Evolutionary conservation across 2,113 vertebrate species (phyloP), one percentile per base, ranked within the genome.

Genomic region (Oophaga pumilio): DNA sequence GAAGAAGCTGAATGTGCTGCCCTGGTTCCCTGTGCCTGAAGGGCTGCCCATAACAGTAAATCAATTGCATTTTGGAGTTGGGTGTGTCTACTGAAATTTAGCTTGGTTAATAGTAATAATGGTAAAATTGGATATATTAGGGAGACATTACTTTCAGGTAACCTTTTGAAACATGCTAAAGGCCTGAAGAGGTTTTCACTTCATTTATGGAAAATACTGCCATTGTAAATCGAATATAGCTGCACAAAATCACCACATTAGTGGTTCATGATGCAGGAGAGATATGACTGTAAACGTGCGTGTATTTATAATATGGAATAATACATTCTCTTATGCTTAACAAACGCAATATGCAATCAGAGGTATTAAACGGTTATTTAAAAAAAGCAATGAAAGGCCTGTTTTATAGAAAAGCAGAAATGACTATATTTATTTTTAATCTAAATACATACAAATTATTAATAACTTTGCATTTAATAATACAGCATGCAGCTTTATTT

Each of bases 401-500:
- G 20, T 49, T 60, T 85, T 76, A 76, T 59, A 85, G 17, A 53
- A 50, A 77, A 6, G 57, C 33, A 84, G 64, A 76, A 85, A 66
- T 52, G 22, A 49, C 73, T 85, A 85, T 76, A 85, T 85, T 85
- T 85, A 78, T 43, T 14, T 73, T 26, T 50, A 53, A 66, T 85
- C 62, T 52, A 78, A 77, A 85, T 28, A 85, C 49, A 49, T 62
- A 66, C 73, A 76, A 85, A 85, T 78, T 85, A 78, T 78, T 85
- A 85, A 85, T 77, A 85, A 76, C 84, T 66, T 49, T 43, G 12
- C 68, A 84, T 84, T 84, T 84, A 84, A 68, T 26, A 71, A 85
- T 49, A 85, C 74, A 66, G 59, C 73, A 77, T 53, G 57, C 74
- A 77, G 84, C n/a, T 85, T 50, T 85, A 85, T 85, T 77, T 85